Evolutionary conservation across 2,113 vertebrate genomes (phyloP), one percentile per base, ranked within the genome.

Genomic region (Mustela lutreola): DNA sequence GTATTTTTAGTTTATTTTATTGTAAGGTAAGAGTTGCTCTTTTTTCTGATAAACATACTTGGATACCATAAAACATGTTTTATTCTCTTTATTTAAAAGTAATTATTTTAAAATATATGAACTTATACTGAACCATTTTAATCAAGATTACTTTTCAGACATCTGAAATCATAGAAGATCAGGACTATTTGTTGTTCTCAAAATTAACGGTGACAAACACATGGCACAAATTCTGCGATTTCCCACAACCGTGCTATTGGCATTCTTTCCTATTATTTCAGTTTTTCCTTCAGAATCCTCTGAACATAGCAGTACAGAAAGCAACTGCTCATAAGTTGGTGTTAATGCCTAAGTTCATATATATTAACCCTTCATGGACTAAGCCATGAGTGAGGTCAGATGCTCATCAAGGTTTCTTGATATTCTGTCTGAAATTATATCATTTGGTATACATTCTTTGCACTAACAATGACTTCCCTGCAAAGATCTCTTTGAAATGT

Each of bases 1-100:
- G 16, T 86, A 71, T 60, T 95, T 97, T 78, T 19, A 81, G 70
- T 92, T 93, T 89, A 93, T 96, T 95, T 92, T 91, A 86, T 14
- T 93, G 3, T 58, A 70, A 58, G 4, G 11, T 62, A 45, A 28
- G 14, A 93, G 28, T 83, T 89, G 18, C 22, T 63, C 18, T 75
- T 92, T 95, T 58, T 83, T 36, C n/a, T 31, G 70, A 14, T 85
- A 82, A 85, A 82, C 39, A 39, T 33, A 39, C 3, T 9, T 63
- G 12, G 63, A 7, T 82, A 39, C 16, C 2, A 78, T 91, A 79
- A 94, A 79, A 75, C 4, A 62, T 86, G 26, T 26, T 93, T 31
- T 89, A 19, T 84, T 84, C 14, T 28, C 53, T 85, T 87, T 90
- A 88, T 78, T 92, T 71, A 76, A 81, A 94, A 86, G 81, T 91